Evolutionary conservation across 2,888 invertebrate species (phyloP), one percentile per base, ranked within the genome.

Genomic region (Magallana nippona): DNA sequence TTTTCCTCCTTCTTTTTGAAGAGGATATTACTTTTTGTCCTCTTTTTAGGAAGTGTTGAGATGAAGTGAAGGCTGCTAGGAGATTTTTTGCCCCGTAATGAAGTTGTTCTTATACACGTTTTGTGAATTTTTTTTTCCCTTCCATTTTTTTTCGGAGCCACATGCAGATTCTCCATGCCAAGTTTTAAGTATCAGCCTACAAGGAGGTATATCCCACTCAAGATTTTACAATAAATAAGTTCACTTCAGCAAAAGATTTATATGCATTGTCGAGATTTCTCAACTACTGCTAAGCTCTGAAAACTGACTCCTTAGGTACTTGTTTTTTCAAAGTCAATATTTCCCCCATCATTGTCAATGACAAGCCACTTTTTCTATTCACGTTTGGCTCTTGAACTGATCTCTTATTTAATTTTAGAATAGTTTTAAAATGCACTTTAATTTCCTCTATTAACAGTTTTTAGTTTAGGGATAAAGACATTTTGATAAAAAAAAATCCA

Each of bases 181-280:
- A 71, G 27, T 71, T 71, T 71, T 32, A 71, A 71, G 71, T 71
- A 71, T 71, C 71, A 71, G 71, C 32, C 71, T 71, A 32, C 15
- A 11, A 15, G 32, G n/a, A 60, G 13, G 44, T 44, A 15, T 13
- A 71, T 71, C 32, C 71, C 27, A 27, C 27, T 19, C 19, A 13
- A 71, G 71, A 11, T 71, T 71, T 71, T 71, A 71, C 71, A 71
- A 71, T 71, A 71, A 71, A 71, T 71, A 71, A 71, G 71, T 71
- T 71, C 71, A 10, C 13, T 11, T 13, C 22, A 27, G 27, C 5
- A 60, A 60, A 60, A 71, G 71, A 71, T 71, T 71, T 27, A 71
- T 71, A 32, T 27, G 22, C 71, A 10, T 27, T 71, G 71, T 71
- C 71, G 32, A 71, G 71, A 71, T 71, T 71, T 22, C 71, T 27